A percentile compares a stretch with the other conserved stretches of the same genome.
These are phyloP conservation scores for Lophius piscatorius DNA, from an alignment of 2,113 vertebrate genomes.

Conservation along the genomic window DNA sequence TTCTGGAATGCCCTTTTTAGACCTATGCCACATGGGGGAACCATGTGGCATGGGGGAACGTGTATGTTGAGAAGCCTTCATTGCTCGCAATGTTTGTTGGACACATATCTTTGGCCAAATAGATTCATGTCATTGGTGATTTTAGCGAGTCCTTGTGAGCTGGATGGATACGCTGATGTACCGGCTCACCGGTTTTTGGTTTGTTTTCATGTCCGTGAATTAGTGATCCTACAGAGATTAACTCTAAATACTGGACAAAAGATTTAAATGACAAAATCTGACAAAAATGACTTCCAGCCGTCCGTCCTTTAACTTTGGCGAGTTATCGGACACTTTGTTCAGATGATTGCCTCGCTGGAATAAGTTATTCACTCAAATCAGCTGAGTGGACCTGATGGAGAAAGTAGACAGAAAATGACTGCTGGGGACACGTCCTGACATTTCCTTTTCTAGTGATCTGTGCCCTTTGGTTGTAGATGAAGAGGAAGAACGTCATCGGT, in stretches of 20 bases:
- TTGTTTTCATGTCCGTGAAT: too few species aligned
- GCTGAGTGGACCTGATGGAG: conserved; percentile 15
- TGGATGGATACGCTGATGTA: too few species aligned
- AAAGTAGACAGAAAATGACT: conserved; percentile 16
- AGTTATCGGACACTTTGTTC: conserved; percentile 31
- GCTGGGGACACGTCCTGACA: background rate
- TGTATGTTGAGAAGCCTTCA: too few species aligned
- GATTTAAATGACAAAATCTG: conserved; percentile 1
- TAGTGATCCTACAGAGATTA: conserved; percentile 16
- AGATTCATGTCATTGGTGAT: too few species aligned
- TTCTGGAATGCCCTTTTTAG: too few species aligned
- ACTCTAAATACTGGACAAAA: conserved; percentile 19
- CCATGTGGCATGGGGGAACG: too few species aligned
- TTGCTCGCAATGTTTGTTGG: too few species aligned
- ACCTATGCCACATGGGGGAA: too few species aligned
- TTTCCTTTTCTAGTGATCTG: conserved; percentile 2
- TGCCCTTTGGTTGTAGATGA: conserved; percentile 4
- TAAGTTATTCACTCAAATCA: conserved; percentile 32
- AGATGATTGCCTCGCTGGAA: conserved; percentile 28
- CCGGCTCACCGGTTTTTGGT: too few species aligned
- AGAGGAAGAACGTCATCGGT: conserved; percentile 5
- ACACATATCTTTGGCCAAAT: too few species aligned
- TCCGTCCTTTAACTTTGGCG: conserved; percentile 16
- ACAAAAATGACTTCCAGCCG: conserved; percentile 23
- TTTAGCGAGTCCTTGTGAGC: too few species aligned